phyloP scores from a whole-genome alignment of 1,140 invertebrate genomes.

The Ruditapes philippinarum region DNA sequence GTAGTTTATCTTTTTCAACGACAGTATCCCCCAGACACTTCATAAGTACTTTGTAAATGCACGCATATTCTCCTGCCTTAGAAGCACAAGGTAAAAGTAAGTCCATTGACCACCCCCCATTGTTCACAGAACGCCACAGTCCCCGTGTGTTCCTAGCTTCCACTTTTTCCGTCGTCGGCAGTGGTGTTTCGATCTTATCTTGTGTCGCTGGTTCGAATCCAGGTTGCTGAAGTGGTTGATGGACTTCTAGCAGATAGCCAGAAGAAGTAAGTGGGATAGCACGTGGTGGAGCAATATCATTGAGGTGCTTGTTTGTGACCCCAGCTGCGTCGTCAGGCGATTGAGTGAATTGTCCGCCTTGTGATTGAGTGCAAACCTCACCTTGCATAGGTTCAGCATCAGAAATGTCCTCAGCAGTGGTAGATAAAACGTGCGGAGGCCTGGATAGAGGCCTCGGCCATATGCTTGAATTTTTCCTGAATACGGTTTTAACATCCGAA shows the following conservation, averaged over 20 bases:
- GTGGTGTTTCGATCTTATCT: neutral
- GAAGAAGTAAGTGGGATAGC: neutral
- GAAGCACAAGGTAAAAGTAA: neutral
- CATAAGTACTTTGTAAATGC: neutral
- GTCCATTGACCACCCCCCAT: too few species aligned
- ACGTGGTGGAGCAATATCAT: too few species aligned
- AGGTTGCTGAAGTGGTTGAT: neutral
- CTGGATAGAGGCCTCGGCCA: too few species aligned
- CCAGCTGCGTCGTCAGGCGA: too few species aligned
- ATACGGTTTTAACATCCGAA: neutral
- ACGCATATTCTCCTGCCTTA: neutral
- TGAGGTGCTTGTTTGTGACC: too few species aligned
- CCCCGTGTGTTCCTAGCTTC: neutral
- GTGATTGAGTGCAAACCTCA: too few species aligned
- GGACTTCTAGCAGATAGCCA: neutral
- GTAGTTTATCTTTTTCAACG: neutral
- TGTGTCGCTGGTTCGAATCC: neutral
- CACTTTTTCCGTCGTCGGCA: neutral
- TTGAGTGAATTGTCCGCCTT: too few species aligned
- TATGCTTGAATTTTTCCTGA: neutral
- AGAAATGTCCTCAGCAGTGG: too few species aligned
- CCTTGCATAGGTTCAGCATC: too few species aligned
- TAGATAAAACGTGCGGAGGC: too few species aligned
- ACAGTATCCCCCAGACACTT: neutral
- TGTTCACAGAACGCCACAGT: slow-evolving; percentile 14